Evolutionary conservation across 2,113 vertebrate species (phyloP).

Genomic region (Cebidichthys violaceus): DNA sequence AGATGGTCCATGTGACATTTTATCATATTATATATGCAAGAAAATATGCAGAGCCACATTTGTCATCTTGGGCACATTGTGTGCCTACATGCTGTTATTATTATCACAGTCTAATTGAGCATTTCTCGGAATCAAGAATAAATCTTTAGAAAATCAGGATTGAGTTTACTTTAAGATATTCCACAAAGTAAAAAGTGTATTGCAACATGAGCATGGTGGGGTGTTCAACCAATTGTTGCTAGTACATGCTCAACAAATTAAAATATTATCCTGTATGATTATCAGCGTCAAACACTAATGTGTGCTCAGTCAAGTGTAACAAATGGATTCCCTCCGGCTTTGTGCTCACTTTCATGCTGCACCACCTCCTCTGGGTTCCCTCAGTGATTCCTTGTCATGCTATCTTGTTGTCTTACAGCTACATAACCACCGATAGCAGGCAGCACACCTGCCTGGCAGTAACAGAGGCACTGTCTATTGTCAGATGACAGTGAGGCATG

Average conservation of each 20-base stretch:
- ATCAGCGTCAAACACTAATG: slow-evolving; percentile 56
- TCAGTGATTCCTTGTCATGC: slow-evolving; percentile 20
- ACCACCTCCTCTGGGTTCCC: slow-evolving; percentile 24
- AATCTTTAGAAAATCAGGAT: background rate
- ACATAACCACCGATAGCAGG: slow-evolving; percentile 48
- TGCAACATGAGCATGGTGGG: background rate
- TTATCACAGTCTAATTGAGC: background rate
- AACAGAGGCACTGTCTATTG: background rate
- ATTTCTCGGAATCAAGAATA: background rate
- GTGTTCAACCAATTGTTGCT: slow-evolving; percentile 2
- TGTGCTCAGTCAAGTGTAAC: slow-evolving; percentile 37
- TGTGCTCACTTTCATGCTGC: slow-evolving; percentile 27
- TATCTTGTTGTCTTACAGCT: slow-evolving; percentile 25
- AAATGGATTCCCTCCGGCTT: slow-evolving; percentile 43
- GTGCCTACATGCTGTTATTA: background rate
- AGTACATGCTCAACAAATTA: slow-evolving; percentile 33
- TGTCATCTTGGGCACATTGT: background rate
- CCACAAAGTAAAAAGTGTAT: background rate
- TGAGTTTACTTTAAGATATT: background rate
- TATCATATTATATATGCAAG: background rate
- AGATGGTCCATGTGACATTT: background rate
- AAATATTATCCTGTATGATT: slow-evolving; percentile 47
- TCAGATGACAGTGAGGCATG: slow-evolving; percentile 19
- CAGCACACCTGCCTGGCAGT: slow-evolving; percentile 32
- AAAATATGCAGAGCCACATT: background rate